Evolutionary conservation across 2,797 vertebrate species (phyloP), one percentile per base, ranked within the genome.

Genomic region (Urocyon cinereoargenteus): DNA sequence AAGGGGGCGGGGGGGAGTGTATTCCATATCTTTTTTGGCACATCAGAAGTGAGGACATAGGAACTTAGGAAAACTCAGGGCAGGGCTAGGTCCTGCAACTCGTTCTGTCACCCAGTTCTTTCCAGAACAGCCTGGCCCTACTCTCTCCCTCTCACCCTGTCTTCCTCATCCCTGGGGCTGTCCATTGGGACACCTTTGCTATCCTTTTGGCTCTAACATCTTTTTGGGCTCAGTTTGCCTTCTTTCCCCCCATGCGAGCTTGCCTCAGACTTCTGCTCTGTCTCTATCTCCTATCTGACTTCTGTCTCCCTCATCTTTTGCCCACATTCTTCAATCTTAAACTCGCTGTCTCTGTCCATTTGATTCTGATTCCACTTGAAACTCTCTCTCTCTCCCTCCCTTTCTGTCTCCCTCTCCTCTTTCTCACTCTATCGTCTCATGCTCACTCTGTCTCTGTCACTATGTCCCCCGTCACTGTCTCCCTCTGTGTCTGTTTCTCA

Each of bases 251-350:
- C 34, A 3, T 18, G 66, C 0, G 1, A 24, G 3, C 40, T 75
- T 13, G 2, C 11, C 24, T 51, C 49, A 45, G 53, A 36, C 1
- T 57, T 77, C 64, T 22, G 45, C 53, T 64, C 34, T 9, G 53
- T 31, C 19, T 75, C 1, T 15, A 57, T 96, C 73, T 34, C 96
- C 83, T 34, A 97, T 81, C 28, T 98, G 75, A 66, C 40, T 81
- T 98, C 98, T 34, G 95, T 96, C 40, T 96, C 97, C 45, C 97
- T 98, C 34, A 62, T 91, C n/a, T 97, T 40, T 51, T 40, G 53
- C 18, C 62, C 10, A 10, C 12, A 57, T 49, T 79, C 49, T 31
- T 53, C 12, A 5, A 14, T 70, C 26, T 28, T 49, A 6, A 36
- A 14, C 19, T 72, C 28, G 14, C 31, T 77, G 7, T 68, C 51